Evolutionary conservation across 2,113 vertebrate genomes (phyloP).

Genomic region (Corynorhinus townsendii): DNA sequence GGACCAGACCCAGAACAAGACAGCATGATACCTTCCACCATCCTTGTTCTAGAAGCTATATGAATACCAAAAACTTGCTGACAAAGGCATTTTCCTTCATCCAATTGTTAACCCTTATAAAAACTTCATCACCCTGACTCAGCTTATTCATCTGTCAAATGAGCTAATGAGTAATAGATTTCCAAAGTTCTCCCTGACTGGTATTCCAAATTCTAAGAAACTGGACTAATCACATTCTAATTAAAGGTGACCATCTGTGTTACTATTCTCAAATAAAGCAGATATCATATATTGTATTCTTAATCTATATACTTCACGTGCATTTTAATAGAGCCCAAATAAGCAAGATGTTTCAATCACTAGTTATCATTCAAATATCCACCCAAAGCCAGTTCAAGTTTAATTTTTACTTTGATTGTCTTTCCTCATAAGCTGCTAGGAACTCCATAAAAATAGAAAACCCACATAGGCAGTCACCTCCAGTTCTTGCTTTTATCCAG

Average conservation of each 20-base stretch:
- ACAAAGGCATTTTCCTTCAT: background rate
- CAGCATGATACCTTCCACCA: fast-evolving
- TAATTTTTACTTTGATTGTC: background rate
- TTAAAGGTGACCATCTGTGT: background rate
- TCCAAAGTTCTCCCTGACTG: background rate
- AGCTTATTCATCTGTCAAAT: background rate
- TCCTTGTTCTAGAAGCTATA: background rate
- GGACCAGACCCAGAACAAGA: background rate
- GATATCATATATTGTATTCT: background rate
- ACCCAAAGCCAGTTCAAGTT: background rate
- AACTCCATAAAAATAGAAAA: conserved; percentile 5
- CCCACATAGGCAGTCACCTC: background rate
- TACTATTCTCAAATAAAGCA: background rate
- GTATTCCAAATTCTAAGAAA: background rate
- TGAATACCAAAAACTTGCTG: background rate
- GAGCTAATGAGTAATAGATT: background rate
- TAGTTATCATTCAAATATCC: background rate
- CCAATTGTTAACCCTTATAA: background rate
- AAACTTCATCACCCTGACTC: background rate
- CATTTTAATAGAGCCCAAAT: background rate
- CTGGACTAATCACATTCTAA: background rate
- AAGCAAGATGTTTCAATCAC: background rate
- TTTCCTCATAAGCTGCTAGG: background rate
- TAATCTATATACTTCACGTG: background rate
- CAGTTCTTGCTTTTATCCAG: conserved; percentile 5